These are phyloP conservation scores for Ophion slaviceki DNA, from an alignment of 2,888 invertebrate genomes.

Conservation along the genomic window DNA sequence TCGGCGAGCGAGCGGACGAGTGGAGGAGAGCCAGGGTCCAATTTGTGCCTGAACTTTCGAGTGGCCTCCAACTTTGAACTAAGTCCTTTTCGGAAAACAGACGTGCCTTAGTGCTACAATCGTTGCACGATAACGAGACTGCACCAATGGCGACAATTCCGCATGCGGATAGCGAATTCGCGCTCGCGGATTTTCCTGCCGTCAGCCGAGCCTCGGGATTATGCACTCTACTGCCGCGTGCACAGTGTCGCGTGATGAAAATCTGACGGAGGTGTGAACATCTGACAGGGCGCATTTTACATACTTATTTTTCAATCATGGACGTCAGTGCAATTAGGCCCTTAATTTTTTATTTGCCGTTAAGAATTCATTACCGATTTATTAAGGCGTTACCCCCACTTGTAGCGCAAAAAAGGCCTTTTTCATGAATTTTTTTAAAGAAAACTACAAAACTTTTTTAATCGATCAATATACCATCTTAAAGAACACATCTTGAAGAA, in stretches of 20 bases:
- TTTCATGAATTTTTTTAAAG: too few relatives aligned
- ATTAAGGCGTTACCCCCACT: too few relatives aligned
- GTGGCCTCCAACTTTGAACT: conserved; percentile 80
- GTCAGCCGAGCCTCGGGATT: background rate
- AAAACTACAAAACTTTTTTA: too few relatives aligned
- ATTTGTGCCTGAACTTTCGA: conserved; percentile 81
- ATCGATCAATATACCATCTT: too few relatives aligned
- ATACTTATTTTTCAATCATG: background rate
- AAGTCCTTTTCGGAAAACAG: conserved; percentile 75
- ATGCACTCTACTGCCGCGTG: too few relatives aligned
- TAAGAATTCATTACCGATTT: too few relatives aligned
- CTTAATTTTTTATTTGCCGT: too few relatives aligned
- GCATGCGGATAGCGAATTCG: background rate
- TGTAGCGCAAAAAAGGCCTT: too few relatives aligned
- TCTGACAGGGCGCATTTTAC: background rate
- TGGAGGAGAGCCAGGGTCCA: conserved; percentile 72
- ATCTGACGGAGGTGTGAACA: background rate
- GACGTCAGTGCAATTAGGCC: too few relatives aligned
- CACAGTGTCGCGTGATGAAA: too few relatives aligned
- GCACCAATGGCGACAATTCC: conserved; percentile 37
- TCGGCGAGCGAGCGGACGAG: conserved; percentile 66
- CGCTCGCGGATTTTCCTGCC: background rate
- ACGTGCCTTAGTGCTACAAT: conserved; percentile 74
- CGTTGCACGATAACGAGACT: conserved; percentile 76
- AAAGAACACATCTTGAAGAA: too few relatives aligned